Conservation (phyloP, 2,888 invertebrate genomes). For the Xylota segnis region DNA sequence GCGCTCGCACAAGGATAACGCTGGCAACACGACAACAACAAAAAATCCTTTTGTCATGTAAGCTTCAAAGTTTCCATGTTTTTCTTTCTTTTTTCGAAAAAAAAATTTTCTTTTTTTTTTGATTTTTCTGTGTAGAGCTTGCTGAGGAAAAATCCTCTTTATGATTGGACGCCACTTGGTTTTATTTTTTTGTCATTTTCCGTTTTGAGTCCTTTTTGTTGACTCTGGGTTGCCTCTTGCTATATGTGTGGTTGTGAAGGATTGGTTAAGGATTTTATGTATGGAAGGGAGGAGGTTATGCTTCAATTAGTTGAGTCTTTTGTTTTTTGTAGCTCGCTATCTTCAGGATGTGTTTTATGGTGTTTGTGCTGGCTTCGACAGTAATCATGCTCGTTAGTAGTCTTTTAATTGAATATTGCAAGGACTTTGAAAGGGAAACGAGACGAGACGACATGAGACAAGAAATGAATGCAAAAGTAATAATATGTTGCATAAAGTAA, state of each 20-base stretch:
- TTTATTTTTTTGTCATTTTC: slow-evolving; percentile 5
- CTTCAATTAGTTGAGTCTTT: slow-evolving; percentile 37
- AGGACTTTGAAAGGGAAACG: not conserved
- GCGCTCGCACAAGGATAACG: slow-evolving; percentile 17
- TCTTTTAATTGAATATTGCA: slow-evolving; percentile 29
- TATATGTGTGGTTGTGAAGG: slow-evolving; percentile 13
- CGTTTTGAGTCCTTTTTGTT: slow-evolving; percentile 14
- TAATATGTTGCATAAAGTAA: not conserved
- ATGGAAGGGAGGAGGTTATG: slow-evolving; percentile 6
- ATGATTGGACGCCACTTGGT: slow-evolving; percentile 28
- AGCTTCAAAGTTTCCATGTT: not conserved
- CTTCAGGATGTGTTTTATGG: slow-evolving; percentile 11
- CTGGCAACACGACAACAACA: slow-evolving; percentile 21
- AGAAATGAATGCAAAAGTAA: not conserved
- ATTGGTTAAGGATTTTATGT: slow-evolving; percentile 30
- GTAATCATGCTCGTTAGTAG: slow-evolving; percentile 20
- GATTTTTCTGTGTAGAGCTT: not conserved
- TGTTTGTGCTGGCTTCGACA: not conserved
- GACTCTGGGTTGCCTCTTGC: not conserved
- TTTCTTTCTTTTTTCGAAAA: not conserved
- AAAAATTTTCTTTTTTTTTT: not conserved
- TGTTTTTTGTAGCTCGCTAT: not conserved
- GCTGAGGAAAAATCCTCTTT: slow-evolving; percentile 23
- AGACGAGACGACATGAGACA: too few relatives aligned
- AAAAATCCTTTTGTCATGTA: slow-evolving; percentile 26